Evolutionary conservation across 2,113 vertebrate genomes (phyloP), one percentile per base, ranked within the genome.

Genomic region (Siniperca knerii): DNA sequence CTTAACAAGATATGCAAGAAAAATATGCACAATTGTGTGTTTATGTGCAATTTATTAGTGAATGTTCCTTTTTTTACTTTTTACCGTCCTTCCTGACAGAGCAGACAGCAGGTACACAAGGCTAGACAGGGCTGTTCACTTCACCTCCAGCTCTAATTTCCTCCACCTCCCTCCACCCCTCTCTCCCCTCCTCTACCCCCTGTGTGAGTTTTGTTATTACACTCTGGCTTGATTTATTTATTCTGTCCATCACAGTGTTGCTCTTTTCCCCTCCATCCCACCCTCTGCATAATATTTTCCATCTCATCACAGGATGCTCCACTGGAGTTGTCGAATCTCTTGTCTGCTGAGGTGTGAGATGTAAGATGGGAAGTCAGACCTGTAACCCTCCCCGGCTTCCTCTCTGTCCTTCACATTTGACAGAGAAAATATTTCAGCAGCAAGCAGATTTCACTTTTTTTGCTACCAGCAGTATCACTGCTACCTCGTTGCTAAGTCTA

Each of bases 141-240:
- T 82, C 75, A 76, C 54, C 75, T 76, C 79, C 58, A 75, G 54
- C 64, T 75, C 64, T 25, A 18, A 68, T 68, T 73, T 12, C 33
- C 44, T 75, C 84, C 58, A 2, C 29, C 68, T 9, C 13, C 73
- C 55, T 55, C 50, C 55, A 46, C 64, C 52, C 52, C 25, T 6
- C 64, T 0, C 77, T 40, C 81, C 8, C 62, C 81, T 64, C 78
- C 33, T 60, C 74, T 20, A 13, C 50, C 55, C n/a, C 72, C 66
- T 0, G 13, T 23, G 48, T 33, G 62, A 67, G 60, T 55, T 82
- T 74, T 75, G 52, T 67, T 75, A 85, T 83, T 75, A 85, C 58
- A 5, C 65, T 77, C n/a, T 29, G 60, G 46, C 62, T 40, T 75
- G 66, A 83, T 77, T 78, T 87, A 85, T 89, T 85, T 83, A 85